A percentile compares a stretch with the other conserved stretches of the same genome.
Evolutionary conservation across 53 echinoderm and acorn worm genomes (phyloP).

Genomic region (Crossaster papposus): DNA sequence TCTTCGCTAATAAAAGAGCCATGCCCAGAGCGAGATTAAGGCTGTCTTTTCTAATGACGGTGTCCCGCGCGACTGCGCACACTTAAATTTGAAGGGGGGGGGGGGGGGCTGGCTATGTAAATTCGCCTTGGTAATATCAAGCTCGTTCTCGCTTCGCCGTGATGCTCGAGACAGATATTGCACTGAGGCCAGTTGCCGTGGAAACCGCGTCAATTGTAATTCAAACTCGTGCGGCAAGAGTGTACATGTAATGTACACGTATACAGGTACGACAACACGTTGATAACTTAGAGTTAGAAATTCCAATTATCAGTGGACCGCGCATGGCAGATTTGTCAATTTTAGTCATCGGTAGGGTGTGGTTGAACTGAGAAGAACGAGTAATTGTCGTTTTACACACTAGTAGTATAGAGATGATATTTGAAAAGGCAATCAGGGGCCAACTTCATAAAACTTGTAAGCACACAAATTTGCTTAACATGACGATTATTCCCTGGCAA

Average conservation of each 20-base stretch:
- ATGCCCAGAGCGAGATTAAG: neutral
- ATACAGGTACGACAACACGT: neutral
- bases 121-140: neutral
- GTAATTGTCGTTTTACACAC: too few species aligned
- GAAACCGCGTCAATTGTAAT: constrained; percentile 1
- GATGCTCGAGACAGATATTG: neutral
- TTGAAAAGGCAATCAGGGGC: too few species aligned
- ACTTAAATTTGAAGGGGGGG: too few species aligned
- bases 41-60: neutral
- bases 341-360: too few species aligned
- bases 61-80: neutral
- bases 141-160: neutral
- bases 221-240: neutral
- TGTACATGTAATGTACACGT: too few species aligned
- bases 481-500: too few species aligned
- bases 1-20: neutral
- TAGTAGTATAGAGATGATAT: too few species aligned
- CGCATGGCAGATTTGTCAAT: neutral
- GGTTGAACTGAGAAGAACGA: too few species aligned
- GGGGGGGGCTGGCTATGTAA: too few species aligned
- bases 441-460: too few species aligned
- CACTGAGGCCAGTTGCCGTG: neutral
- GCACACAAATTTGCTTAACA: too few species aligned
- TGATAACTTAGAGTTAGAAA: neutral
- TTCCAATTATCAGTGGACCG: neutral